phyloP scores from a whole-genome alignment of 1,140 invertebrate species.

The Thrips palmi region DNA sequence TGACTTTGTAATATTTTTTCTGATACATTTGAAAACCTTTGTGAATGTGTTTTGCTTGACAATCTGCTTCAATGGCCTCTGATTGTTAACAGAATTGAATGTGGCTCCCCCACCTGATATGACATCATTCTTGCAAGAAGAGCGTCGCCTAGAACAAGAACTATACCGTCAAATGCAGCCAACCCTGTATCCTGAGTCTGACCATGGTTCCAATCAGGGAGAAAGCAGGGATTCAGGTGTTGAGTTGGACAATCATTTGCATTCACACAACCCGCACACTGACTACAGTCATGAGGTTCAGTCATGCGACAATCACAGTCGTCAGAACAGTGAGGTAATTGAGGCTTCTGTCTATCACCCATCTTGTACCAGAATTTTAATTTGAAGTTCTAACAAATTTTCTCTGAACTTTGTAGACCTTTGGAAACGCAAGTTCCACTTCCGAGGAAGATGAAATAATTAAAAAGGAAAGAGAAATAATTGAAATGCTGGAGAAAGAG shows the following conservation, averaged over 20 bases:
- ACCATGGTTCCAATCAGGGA: conserved; percentile 28
- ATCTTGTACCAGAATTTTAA: background rate
- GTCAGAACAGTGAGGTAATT: conserved; percentile 50
- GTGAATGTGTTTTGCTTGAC: background rate
- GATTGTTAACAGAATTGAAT: conserved; percentile 27
- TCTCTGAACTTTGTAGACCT: conserved; percentile 13
- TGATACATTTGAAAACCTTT: background rate
- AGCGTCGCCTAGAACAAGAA: conserved; percentile 51
- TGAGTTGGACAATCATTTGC: conserved; percentile 45
- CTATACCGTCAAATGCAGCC: conserved; percentile 33
- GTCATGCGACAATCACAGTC: conserved; percentile 46
- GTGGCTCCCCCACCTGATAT: conserved; percentile 61
- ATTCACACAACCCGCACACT: too few relatives aligned
- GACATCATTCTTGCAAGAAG: conserved; percentile 55
- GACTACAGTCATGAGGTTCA: too few relatives aligned
- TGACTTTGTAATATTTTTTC: background rate
- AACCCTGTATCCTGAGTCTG: conserved; percentile 32
- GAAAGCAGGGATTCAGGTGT: conserved; percentile 59
- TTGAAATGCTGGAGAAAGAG: conserved; percentile 46
- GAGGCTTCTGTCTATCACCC: background rate
- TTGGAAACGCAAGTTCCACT: conserved; percentile 27
- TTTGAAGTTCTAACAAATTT: background rate
- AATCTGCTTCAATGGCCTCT: background rate
- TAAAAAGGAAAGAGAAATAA: conserved; percentile 51
- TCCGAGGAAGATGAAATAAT: conserved; percentile 51